These are phyloP conservation scores for Xanthorhoe designata DNA, from an alignment of 2,888 invertebrate genomes.

Conservation along the genomic window DNA sequence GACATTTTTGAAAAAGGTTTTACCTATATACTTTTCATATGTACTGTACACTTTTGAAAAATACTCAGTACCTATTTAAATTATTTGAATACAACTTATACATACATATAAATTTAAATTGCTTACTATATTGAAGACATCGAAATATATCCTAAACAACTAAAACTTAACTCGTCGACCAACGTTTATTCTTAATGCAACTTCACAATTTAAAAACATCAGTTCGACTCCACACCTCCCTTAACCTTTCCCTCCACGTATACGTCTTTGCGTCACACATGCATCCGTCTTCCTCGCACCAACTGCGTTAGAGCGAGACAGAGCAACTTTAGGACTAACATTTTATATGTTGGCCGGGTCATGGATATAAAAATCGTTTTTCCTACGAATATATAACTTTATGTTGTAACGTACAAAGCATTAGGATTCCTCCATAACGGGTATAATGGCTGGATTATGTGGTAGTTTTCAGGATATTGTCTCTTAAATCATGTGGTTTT, in stretches of 20 bases:
- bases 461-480: conserved; percentile 60
- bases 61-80: too few relatives aligned
- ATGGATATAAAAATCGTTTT: conserved; percentile 85
- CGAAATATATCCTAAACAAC: too few relatives aligned
- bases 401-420: conserved; percentile 64
- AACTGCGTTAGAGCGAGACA: conserved; percentile 61
- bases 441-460: conserved; percentile 65
- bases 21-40: too few relatives aligned
- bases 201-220: conserved; percentile 20
- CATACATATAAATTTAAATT: too few relatives aligned
- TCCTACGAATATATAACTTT: conserved; percentile 65
- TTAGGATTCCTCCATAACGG: conserved; percentile 77
- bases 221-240: conserved; percentile 59
- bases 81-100: too few relatives aligned
- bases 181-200: neutral
- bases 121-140: too few relatives aligned
- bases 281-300: conserved; percentile 64
- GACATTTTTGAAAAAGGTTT: too few relatives aligned
- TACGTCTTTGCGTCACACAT: conserved; percentile 77
- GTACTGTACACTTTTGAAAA: too few relatives aligned
- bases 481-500: conserved; percentile 32
- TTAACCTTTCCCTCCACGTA: conserved; percentile 60
- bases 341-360: conserved; percentile 86
- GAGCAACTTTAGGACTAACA: conserved; percentile 79
- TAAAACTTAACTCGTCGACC: neutral